These are phyloP conservation scores for Pollimyrus isidori DNA, from an alignment of 2,113 vertebrate genomes.

Conservation along the genomic window DNA sequence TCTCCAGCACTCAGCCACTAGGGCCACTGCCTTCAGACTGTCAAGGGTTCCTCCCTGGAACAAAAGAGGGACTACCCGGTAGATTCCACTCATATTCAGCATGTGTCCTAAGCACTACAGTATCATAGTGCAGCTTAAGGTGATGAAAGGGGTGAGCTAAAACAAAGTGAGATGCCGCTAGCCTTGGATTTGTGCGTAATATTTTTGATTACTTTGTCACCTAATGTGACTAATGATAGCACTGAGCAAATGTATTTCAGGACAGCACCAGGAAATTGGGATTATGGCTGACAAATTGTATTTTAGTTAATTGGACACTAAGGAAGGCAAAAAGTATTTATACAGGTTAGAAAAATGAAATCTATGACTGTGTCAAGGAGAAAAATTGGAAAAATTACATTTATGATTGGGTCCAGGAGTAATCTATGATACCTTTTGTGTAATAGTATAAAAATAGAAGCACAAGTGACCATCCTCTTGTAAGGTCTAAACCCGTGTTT, in stretches of 20 bases:
- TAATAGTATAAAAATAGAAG: slow-evolving; percentile 63
- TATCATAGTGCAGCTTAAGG: neutral
- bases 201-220: slow-evolving; percentile 34
- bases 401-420: slow-evolving; percentile 39
- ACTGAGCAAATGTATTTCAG: slow-evolving; percentile 1
- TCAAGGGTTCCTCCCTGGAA: slow-evolving; percentile 52
- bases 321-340: slow-evolving; percentile 40
- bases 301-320: slow-evolving; percentile 49
- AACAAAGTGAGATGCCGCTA: neutral
- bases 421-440: slow-evolving; percentile 74
- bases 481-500: slow-evolving; percentile 54
- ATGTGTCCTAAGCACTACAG: neutral
- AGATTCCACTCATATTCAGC: slow-evolving; percentile 56
- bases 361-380: slow-evolving; percentile 9
- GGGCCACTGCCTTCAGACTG: slow-evolving; percentile 46
- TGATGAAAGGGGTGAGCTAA: neutral
- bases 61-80: slow-evolving; percentile 54
- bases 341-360: slow-evolving; percentile 51
- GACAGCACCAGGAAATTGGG: slow-evolving; percentile 31
- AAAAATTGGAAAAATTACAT: slow-evolving; percentile 29
- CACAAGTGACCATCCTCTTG: slow-evolving; percentile 56
- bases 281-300: slow-evolving; percentile 30
- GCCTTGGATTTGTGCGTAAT: neutral
- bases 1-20: slow-evolving; percentile 56
- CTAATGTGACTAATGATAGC: neutral